phyloP scores from a whole-genome alignment of 2,888 invertebrate species.

The Exocentrus adspersus region DNA sequence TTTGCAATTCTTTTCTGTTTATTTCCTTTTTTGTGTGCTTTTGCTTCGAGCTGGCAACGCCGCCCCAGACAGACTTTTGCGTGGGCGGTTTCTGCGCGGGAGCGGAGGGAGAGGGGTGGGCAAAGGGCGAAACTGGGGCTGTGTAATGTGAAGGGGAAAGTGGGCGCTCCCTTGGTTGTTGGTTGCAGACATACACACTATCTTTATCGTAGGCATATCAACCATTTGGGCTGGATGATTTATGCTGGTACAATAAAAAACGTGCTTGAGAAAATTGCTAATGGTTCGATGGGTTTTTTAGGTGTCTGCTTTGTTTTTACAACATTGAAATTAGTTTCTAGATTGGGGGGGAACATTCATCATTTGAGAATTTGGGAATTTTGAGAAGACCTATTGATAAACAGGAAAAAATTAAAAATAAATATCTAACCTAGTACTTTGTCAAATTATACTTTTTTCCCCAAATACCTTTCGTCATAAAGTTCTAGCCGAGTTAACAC shows the following conservation, averaged over 20 bases:
- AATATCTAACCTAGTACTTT: no score
- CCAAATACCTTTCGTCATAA: no score
- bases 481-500: no score
- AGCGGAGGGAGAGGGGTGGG: not conserved
- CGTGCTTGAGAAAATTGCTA: not conserved
- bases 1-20: no score
- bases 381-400: no score
- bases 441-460: no score
- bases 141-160: conserved; percentile 8
- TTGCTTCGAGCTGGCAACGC: not conserved
- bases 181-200: conserved; percentile 1
- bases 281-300: not conserved
- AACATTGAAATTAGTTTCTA: no score
- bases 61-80: conserved; percentile 25
- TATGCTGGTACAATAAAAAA: conserved; percentile 5
- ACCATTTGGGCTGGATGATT: conserved; percentile 4
- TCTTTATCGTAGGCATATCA: conserved; percentile 13
- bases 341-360: no score
- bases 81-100: conserved; percentile 6
- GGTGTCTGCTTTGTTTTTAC: not conserved
- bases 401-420: no score
- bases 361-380: no score
- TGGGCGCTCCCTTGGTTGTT: conserved; percentile 12
- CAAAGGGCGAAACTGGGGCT: conserved; percentile 14
- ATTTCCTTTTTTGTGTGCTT: no score